phyloP scores from a whole-genome alignment of 1,140 invertebrate species.

The Tetramorium parvispinum region DNA sequence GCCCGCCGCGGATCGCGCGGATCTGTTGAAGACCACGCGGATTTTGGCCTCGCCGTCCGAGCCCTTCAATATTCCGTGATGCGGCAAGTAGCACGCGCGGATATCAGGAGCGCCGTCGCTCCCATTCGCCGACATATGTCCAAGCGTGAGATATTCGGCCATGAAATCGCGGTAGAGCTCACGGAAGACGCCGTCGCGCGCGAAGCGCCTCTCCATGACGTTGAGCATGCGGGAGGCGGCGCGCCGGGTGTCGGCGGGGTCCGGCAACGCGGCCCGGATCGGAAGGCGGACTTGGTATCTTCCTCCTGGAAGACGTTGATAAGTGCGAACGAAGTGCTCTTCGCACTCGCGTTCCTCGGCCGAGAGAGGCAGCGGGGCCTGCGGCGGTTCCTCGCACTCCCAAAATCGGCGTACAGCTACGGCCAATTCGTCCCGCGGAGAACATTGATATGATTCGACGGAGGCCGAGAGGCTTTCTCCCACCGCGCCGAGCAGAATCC shows the following conservation, averaged over 20 bases:
- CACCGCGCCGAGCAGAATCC: background rate
- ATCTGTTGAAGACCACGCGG: no score
- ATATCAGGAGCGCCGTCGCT: no score
- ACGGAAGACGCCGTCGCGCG: no score
- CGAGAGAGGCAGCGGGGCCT: background rate
- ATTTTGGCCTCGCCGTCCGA: no score
- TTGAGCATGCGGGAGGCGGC: background rate
- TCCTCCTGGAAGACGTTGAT: background rate
- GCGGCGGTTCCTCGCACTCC: background rate
- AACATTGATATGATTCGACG: background rate
- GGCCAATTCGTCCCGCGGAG: background rate
- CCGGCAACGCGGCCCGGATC: background rate
- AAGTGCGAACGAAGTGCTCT: background rate
- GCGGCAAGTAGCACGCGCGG: no score
- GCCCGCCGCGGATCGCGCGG: no score
- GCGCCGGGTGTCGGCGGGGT: background rate
- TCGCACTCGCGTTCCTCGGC: background rate
- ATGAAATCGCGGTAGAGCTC: no score
- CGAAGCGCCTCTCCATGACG: no score
- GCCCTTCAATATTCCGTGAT: no score
- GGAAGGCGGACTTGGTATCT: background rate
- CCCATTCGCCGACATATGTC: no score
- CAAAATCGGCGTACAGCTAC: background rate
- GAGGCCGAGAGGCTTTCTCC: background rate
- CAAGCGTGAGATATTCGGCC: no score